Base-by-base conservation (phyloP, 2,888 invertebrate genomes). In the Cosmorhoe ocellata region DNA sequence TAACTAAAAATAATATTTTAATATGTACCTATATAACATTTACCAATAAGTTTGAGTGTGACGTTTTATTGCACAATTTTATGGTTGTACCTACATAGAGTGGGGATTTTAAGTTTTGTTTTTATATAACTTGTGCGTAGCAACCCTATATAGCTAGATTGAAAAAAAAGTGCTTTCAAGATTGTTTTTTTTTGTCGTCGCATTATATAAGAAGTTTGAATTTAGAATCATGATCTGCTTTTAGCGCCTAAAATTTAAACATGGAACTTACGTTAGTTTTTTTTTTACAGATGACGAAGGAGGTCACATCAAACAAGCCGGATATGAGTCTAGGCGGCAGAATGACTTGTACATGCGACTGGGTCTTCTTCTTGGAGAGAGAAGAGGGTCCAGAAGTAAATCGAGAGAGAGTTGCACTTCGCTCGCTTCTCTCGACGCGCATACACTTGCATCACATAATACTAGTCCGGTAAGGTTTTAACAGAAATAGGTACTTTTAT, bases 261-360 rank as follows among this genome's bases (percentile, higher is more conserved):
- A 9, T n/a, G 7, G 9, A 32, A 11, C 36, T 10, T 31, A 33
- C 27, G 14, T 28, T 32, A n/a, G n/a, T n/a, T 43, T 32, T 34
- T 38, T 40, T 30, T 18, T 73, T 64, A 1, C 78, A 95, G 95
- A 95, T 81, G 95, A 95, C 68, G 95, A 95, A 88, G 93, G 93
- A 14, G 93, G 93, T 51, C 92, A 92, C 66, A 92, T 94, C 61
- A 94, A 94, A 74, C 93, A 93, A 56, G 79, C 81, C 2, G 87
- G 86, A 0, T 88, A 81, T 58, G 90, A 89, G 85, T 79, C 87
- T 0, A 57, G 87, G 7, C 57, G 90, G 13, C 90, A 96, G 78
- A 95, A 94, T 72, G 96, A 96, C 76, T 91, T 97, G 61, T 96
- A 96, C 84, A 95, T 95, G 93, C 91, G 96, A 12, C 89, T 97